Percentiles rank a stretch among this genome's conserved stretches.
These are phyloP conservation scores for Amphiprion ocellaris DNA, from an alignment of 2,113 vertebrate species.

Conservation along the genomic window DNA sequence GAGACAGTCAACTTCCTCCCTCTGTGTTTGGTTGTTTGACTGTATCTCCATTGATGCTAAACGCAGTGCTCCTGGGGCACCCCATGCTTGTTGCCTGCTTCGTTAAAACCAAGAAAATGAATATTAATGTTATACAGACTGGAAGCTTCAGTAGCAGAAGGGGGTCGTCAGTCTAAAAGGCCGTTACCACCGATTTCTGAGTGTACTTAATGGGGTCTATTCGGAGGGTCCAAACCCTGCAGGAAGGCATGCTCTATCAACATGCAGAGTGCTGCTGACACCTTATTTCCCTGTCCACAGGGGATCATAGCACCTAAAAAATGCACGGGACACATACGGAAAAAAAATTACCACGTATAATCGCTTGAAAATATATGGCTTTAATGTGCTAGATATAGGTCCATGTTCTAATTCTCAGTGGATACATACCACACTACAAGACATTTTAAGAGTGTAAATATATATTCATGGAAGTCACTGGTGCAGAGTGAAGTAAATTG, in stretches of 20 bases:
- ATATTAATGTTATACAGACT: conserved; percentile 80
- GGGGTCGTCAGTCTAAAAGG: conserved; percentile 64
- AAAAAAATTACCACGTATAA: neutral
- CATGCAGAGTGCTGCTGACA: conserved; percentile 48
- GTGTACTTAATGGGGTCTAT: conserved; percentile 62
- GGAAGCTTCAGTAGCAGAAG: conserved; percentile 53
- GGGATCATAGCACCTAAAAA: conserved; percentile 5
- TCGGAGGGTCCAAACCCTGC: conserved; percentile 35
- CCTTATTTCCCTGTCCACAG: conserved; percentile 48
- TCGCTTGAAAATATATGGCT: conserved; percentile 17
- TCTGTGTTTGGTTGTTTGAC: conserved; percentile 84
- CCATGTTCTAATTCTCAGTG: conserved; percentile 15
- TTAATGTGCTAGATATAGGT: neutral
- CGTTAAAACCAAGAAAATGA: conserved; percentile 82
- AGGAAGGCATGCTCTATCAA: conserved; percentile 47
- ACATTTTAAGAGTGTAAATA: conserved; percentile 3
- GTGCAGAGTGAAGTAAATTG: conserved; percentile 29
- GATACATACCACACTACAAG: neutral
- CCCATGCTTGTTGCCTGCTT: conserved; percentile 78
- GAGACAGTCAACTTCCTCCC: conserved; percentile 81
- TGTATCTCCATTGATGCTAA: conserved; percentile 84
- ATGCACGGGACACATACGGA: conserved; percentile 2
- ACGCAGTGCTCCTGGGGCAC: conserved; percentile 71
- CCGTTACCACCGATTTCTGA: conserved; percentile 50
- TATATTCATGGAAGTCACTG: conserved; percentile 30